These are phyloP conservation scores for Megalonaias nervosa DNA, from an alignment of 1,140 invertebrate species.

Conservation along the genomic window DNA sequence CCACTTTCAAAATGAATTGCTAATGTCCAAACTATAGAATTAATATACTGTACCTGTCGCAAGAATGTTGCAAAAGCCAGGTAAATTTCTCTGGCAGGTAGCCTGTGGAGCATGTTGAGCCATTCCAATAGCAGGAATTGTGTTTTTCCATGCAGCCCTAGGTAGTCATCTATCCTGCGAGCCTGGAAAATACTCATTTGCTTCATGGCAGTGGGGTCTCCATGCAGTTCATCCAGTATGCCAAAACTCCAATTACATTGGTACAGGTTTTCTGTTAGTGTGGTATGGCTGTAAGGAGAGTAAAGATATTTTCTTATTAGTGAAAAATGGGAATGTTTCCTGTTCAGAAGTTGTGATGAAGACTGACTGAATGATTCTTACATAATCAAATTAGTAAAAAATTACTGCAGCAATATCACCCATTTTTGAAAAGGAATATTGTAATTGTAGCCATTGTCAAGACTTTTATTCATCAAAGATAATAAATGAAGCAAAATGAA, in stretches of 20 bases:
- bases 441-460: no score
- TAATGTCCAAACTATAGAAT: conserved; percentile 69
- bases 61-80: conserved; percentile 96
- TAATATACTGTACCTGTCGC: conserved; percentile 75
- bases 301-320: background rate
- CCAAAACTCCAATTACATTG: conserved; percentile 46
- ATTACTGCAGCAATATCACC: no score
- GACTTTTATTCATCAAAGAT: no score
- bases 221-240: conserved; percentile 51
- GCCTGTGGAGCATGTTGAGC: conserved; percentile 91
- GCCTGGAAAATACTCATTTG: conserved; percentile 91
- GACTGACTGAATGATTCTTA: background rate
- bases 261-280: conserved; percentile 60
- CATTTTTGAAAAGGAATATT: no score
- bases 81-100: conserved; percentile 86
- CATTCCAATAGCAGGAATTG: conserved; percentile 95
- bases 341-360: background rate
- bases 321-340: background rate
- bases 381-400: no score
- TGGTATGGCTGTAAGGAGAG: conserved; percentile 64
- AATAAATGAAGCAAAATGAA: no score
- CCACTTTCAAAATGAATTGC: conserved; percentile 71
- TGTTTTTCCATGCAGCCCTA: conserved; percentile 94
- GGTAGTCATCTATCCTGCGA: conserved; percentile 94
- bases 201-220: conserved; percentile 85